These are phyloP conservation scores for Melanotaenia parkinsoni DNA, from an alignment of 2,797 vertebrate species.

Conservation along the genomic window DNA sequence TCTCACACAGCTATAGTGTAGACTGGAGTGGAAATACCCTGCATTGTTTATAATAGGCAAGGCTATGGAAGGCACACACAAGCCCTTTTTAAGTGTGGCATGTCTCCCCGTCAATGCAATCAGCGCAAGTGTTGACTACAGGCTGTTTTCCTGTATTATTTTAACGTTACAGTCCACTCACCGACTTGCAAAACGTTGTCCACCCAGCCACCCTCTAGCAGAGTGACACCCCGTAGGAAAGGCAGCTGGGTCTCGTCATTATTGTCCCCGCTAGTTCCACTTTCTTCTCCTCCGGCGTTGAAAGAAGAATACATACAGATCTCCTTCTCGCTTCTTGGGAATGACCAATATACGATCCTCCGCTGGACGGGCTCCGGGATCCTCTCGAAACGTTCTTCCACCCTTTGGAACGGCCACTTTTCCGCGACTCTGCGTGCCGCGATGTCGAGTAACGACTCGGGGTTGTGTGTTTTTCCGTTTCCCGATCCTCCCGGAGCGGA, in stretches of 20 bases:
- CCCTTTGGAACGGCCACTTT: conserved; percentile 98
- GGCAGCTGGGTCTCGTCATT: conserved; percentile 94
- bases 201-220: conserved; percentile 95
- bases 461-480: conserved; percentile 90
- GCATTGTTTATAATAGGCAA: conserved; percentile 74
- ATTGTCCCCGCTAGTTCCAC: conserved; percentile 84
- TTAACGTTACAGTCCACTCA: conserved; percentile 83
- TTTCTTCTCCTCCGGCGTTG: conserved; percentile 92
- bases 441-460: conserved; percentile 95
- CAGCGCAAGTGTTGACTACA: conserved; percentile 43
- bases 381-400: conserved; percentile 97
- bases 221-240: conserved; percentile 94
- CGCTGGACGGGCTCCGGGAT: conserved; percentile 98
- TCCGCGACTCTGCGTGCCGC: conserved; percentile 95
- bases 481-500: conserved; percentile 87
- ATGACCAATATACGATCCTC: conserved; percentile 98
- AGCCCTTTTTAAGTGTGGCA: conserved; percentile 68
- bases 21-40: conserved; percentile 71
- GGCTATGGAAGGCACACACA: conserved; percentile 50
- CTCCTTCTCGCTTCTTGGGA: conserved; percentile 96
- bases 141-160: conserved; percentile 45
- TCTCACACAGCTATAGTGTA: conserved; percentile 69
- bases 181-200: conserved; percentile 99
- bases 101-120: conserved; percentile 52
- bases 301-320: conserved; percentile 99